Base-by-base conservation (phyloP, 2,888 invertebrate species). In the Catonia carolina region DNA sequence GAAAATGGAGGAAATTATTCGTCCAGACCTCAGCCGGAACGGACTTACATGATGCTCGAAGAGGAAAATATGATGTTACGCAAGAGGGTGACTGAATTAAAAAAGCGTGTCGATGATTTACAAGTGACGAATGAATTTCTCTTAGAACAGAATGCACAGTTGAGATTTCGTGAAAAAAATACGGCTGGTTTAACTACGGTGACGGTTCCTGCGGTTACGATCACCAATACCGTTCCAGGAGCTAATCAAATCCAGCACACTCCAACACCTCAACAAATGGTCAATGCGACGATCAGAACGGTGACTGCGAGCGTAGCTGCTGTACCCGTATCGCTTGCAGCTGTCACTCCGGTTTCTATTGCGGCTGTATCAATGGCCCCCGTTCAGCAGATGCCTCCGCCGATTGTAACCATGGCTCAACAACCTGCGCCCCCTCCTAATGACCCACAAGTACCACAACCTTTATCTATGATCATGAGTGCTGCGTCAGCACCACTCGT, bases 51-150 rank as follows among this genome's bases (percentile, higher is more conserved):
- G 60, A 74, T 79, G 64, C 67, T 81, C 35, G 80, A 84, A 67
- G 85, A 86, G 66, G 86, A 86, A 70, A 86, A 85, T 67, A 74
- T 74, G 50, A 70, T 84, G 63, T 70, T 86, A 52, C 76, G 83
- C 60, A 80, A 83, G 63, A 81, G 83, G 68, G 78, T 86, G 48
- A 83, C 83, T 48, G 84, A 84, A 65, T 70, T 86, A 56, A 84
- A 85, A 69, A 82, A 83, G 68, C 82, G 83, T 71, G 82, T 82
- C 63, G 62, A 63, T 69, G 85, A 86, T 70, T 72, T 87, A 60
- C 45, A 45, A 62, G 85, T 86, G 2, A 85, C 86, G 6, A 89
- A 89, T 70, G 86, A 88, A 69, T 86, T 87, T 69, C 75, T 89
- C 10, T 71, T 88, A 61, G 85, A 86, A 66, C 86, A 88, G 72